phyloP scores from a whole-genome alignment of 2,797 vertebrate genomes.

The Paratrypauchen microcephalus region DNA sequence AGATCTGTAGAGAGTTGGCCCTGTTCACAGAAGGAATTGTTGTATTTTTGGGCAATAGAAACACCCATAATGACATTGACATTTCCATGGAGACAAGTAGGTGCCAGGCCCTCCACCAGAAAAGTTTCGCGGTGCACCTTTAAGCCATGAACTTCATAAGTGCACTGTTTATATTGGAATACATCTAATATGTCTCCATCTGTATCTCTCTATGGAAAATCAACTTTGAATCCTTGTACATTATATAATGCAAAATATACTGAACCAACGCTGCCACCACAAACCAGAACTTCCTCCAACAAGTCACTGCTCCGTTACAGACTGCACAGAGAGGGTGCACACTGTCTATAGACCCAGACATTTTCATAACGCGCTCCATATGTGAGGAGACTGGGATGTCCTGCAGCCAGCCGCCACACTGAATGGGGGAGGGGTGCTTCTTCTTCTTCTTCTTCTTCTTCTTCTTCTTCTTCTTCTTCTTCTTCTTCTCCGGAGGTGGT shows the following conservation, averaged over 20 bases:
- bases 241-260: slow-evolving; percentile 7
- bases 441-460: slow-evolving; percentile 21
- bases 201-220: slow-evolving; percentile 3
- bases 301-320: slow-evolving; percentile 48
- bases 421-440: neutral
- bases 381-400: slow-evolving; percentile 40
- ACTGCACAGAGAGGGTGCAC: slow-evolving; percentile 27
- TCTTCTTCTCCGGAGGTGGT: slow-evolving; percentile 49
- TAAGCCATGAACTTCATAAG: neutral
- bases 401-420: slow-evolving; percentile 13
- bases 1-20: no score
- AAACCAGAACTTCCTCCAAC: slow-evolving; percentile 30
- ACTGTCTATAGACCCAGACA: slow-evolving; percentile 36
- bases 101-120: no score
- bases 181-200: slow-evolving; percentile 21
- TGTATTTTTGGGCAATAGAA: no score
- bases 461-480: neutral
- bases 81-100: no score
- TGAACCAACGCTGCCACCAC: slow-evolving; percentile 13
- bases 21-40: no score
- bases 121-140: no score
- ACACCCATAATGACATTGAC: no score
- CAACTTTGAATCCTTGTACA: neutral
- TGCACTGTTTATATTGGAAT: neutral
- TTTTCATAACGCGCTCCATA: slow-evolving; percentile 57